These are phyloP conservation scores for Notechis scutatus DNA, from an alignment of 2,113 vertebrate genomes.

Conservation along the genomic window DNA sequence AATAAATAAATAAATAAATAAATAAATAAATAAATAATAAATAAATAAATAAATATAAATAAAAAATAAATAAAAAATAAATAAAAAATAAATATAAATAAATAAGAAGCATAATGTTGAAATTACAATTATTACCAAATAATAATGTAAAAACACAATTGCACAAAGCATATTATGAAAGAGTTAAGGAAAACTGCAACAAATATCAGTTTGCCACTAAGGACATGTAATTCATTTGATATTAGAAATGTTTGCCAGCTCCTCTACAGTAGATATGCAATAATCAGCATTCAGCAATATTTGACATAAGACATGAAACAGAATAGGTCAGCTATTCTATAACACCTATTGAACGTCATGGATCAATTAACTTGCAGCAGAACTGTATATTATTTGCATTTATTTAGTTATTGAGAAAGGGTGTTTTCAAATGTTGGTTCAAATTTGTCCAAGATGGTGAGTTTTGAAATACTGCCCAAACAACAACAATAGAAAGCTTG, in stretches of 20 bases:
- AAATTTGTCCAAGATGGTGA: background rate
- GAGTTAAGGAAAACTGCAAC: background rate
- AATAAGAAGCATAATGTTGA: background rate
- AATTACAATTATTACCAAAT: background rate
- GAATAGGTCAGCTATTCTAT: background rate
- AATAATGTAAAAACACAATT: background rate
- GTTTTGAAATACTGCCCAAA: background rate
- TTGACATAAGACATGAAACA: background rate
- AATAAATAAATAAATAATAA: background rate
- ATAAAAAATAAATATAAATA: background rate
- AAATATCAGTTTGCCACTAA: background rate
- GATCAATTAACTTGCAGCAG: background rate
- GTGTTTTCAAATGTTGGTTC: background rate
- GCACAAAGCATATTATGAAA: background rate
- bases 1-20: background rate
- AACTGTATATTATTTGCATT: background rate
- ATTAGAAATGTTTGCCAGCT: background rate
- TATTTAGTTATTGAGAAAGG: background rate
- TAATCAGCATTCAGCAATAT: background rate
- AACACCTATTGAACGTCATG: background rate
- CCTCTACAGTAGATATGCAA: background rate
- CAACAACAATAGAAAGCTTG: background rate
- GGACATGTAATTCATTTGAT: background rate
- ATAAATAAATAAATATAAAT: background rate
- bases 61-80: no score